phyloP scores from a whole-genome alignment of 2,888 invertebrate species.

The Pardosa pseudoannulata region DNA sequence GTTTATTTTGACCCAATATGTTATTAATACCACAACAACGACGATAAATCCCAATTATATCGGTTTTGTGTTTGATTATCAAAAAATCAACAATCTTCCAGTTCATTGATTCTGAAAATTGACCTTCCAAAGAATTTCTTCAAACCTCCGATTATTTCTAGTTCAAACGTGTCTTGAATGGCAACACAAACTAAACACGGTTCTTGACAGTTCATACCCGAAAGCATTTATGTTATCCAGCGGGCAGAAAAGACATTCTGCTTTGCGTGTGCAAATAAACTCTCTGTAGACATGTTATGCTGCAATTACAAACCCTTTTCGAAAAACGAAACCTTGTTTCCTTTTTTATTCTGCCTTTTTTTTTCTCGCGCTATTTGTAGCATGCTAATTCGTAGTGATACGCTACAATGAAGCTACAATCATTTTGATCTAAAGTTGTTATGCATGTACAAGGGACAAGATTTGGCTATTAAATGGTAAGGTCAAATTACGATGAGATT shows the following conservation, averaged over 20 bases:
- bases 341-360: constrained; percentile 17
- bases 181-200: not conserved
- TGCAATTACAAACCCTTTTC: constrained; percentile 49
- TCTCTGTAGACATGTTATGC: constrained; percentile 39
- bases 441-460: constrained; percentile 45
- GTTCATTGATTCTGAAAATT: constrained; percentile 22
- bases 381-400: constrained; percentile 42
- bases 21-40: not conserved
- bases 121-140: constrained; percentile 11
- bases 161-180: constrained; percentile 41
- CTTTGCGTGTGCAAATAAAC: constrained; percentile 41
- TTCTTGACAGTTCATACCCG: constrained; percentile 40
- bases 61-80: constrained; percentile 6
- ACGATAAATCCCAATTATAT: not conserved
- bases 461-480: constrained; percentile 41
- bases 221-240: constrained; percentile 30
- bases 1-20: not conserved
- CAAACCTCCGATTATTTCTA: constrained; percentile 11
- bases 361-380: constrained; percentile 28
- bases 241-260: constrained; percentile 8
- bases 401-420: constrained; percentile 39
- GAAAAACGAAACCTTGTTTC: constrained; percentile 44
- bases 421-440: constrained; percentile 26
- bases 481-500: constrained; percentile 40
- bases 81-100: constrained; percentile 5